phyloP scores from a whole-genome alignment of 2,888 invertebrate genomes.

The Amphipyra tragopoginis region DNA sequence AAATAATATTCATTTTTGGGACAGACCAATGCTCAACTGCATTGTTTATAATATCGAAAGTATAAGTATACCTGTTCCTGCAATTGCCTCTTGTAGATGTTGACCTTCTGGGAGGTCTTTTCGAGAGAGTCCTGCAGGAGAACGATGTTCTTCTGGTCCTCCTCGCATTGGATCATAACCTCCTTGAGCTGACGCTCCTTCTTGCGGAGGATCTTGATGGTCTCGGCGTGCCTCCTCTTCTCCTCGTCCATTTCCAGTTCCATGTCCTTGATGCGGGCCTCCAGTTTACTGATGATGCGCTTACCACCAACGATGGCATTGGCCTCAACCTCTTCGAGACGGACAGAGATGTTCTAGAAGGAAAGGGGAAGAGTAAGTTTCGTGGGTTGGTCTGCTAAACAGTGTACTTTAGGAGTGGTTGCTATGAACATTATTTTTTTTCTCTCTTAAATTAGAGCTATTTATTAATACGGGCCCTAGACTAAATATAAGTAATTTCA shows the following conservation, averaged over 20 bases:
- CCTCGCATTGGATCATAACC: conserved; percentile 98
- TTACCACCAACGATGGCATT: conserved; percentile 99
- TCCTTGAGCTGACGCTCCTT: conserved; percentile 99
- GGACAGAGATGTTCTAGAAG: conserved; percentile 94
- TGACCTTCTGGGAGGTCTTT: conserved; percentile 96
- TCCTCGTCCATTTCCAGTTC: conserved; percentile 98
- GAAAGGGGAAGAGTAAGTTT: conserved; percentile 13
- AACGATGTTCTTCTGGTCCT: conserved; percentile 98
- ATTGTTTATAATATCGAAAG: conserved; percentile 6
- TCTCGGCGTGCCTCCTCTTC: conserved; percentile 98
- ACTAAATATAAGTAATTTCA: no score
- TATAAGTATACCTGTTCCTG: conserved; percentile 94
- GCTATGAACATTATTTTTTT: no score
- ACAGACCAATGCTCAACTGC: background rate
- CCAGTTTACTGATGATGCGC: conserved; percentile 99
- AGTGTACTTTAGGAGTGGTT: background rate
- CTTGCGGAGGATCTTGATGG: conserved; percentile 99
- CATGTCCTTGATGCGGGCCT: conserved; percentile 97
- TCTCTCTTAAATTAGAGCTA: no score
- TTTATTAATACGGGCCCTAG: no score
- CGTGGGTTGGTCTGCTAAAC: background rate
- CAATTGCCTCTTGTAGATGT: conserved; percentile 98
- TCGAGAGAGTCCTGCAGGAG: conserved; percentile 97
- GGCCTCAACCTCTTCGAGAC: conserved; percentile 98
- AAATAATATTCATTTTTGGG: background rate